phyloP scores from a whole-genome alignment of 2,113 vertebrate species.

The Dicentrarchus labrax region DNA sequence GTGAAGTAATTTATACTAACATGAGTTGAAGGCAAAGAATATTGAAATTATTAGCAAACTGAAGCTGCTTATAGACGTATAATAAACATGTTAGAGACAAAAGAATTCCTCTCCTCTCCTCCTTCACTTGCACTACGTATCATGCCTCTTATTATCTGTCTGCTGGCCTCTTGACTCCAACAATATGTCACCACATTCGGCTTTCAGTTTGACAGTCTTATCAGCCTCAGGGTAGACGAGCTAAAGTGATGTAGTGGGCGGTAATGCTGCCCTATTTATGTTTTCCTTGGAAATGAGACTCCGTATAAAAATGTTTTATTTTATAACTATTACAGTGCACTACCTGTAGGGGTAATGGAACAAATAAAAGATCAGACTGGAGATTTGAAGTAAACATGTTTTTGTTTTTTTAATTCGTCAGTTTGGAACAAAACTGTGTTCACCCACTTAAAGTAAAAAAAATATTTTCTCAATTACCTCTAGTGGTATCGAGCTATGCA shows the following conservation, averaged over 20 bases:
- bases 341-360: not conserved
- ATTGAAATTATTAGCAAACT: not conserved
- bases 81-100: not conserved
- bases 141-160: slow-evolving; percentile 47
- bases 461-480: not conserved
- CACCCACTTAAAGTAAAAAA: not conserved
- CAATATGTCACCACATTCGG: slow-evolving; percentile 56
- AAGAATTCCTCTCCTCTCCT: not conserved
- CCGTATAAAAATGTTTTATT: slow-evolving; percentile 19
- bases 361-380: not conserved
- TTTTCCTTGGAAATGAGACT: slow-evolving; percentile 29
- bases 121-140: slow-evolving; percentile 4
- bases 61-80: not conserved
- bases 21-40: not conserved
- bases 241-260: slow-evolving; percentile 51
- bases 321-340: not conserved
- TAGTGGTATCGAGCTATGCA: not conserved
- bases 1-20: not conserved
- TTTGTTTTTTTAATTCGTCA: not conserved
- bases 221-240: slow-evolving; percentile 58
- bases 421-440: not conserved
- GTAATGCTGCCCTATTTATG: slow-evolving; percentile 46
- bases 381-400: not conserved
- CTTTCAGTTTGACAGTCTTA: slow-evolving; percentile 56
- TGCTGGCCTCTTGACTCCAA: slow-evolving; percentile 64